A percentile compares a stretch with the other conserved stretches of the same genome.
Evolutionary conservation across 2,888 invertebrate species (phyloP).

Genomic region (Temnothorax rugatulus): DNA sequence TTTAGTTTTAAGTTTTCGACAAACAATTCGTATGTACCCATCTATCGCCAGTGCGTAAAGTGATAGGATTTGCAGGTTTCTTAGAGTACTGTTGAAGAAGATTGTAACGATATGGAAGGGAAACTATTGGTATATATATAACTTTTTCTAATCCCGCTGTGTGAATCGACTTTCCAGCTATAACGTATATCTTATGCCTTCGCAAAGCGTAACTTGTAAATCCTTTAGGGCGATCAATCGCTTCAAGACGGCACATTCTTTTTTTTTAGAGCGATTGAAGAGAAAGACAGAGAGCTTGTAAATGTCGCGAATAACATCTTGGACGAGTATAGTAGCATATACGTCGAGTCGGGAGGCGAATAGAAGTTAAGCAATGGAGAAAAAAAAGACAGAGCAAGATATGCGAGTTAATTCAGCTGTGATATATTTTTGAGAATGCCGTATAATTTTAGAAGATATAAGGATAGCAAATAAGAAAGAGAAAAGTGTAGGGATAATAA

Average conservation of each 20-base stretch:
- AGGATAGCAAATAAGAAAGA: constrained; percentile 81
- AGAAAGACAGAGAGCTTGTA: constrained; percentile 60
- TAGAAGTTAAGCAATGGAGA: constrained; percentile 40
- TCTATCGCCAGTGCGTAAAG: constrained; percentile 75
- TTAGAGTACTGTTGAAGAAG: constrained; percentile 75
- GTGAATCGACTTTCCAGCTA: constrained; percentile 72
- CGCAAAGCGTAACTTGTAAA: constrained; percentile 69
- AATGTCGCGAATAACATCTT: constrained; percentile 64
- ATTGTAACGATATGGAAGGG: constrained; percentile 59
- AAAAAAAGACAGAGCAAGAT: constrained; percentile 63
- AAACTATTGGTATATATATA: constrained; percentile 64
- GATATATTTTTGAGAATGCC: constrained; percentile 86
- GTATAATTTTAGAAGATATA: constrained; percentile 85
- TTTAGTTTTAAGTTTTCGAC: not conserved
- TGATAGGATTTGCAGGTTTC: constrained; percentile 79
- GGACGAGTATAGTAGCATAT: constrained; percentile 66
- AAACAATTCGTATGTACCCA: constrained; percentile 61
- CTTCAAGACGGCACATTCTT: constrained; percentile 69
- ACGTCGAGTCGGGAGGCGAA: constrained; percentile 13
- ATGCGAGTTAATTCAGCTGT: constrained; percentile 78
- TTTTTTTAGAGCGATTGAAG: constrained; percentile 63
- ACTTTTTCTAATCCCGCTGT: constrained; percentile 75
- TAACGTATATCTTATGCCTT: constrained; percentile 73
- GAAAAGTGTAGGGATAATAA: constrained; percentile 52
- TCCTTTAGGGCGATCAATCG: constrained; percentile 66